Evolutionary conservation across 2,113 vertebrate genomes (phyloP), one percentile per base, ranked within the genome.

Genomic region (Pachyramphus minor): DNA sequence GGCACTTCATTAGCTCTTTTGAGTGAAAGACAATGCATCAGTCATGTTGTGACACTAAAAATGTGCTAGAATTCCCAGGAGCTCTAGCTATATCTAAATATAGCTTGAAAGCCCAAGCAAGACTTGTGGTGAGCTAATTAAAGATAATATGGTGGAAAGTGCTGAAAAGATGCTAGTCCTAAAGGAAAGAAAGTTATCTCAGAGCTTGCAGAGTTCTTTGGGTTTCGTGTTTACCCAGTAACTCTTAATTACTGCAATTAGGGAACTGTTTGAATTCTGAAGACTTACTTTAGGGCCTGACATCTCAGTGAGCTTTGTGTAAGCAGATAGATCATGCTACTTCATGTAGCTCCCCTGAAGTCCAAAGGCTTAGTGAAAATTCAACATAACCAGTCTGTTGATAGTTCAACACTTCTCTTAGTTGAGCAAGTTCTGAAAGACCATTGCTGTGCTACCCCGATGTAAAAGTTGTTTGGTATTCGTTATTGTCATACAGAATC

Each of bases 371-470:
- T 64, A 21, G 5, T 37, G 47, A 58, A 17, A 44, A 33, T 49
- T 67, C 58, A 33, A 8, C 2, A 1, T 3, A 22, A 58, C 5
- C 42, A 44, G 1, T 27, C 31, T 3, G 1, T 20, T 63, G 56
- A 14, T 30, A n/a, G 47, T n/a, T 87, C 33, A 81, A 17, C 2
- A 2, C 5, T 45, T 60, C 6, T 8, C 16, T 60, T n/a, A 45
- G 24, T 4, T 1, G 4, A 89, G 19, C 31, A 59, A 63, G 35
- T 20, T 91, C 69, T 86, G 67, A 71, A 74, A 49, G 37, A 17
- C 19, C 13, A 14, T 31, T 84, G 22, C 52, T 68, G 21, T 82
- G 35, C 52, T 64, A 1, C 31, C 8, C 14, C 64, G 24, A 20
- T 76, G 52, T 68, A 47, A 73, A 64, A 82, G 24, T 14, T 68